A percentile compares a stretch with the other conserved stretches of the same genome.
phyloP scores from a whole-genome alignment of 2,797 vertebrate species.

The Micropoecilia bifurca region DNA sequence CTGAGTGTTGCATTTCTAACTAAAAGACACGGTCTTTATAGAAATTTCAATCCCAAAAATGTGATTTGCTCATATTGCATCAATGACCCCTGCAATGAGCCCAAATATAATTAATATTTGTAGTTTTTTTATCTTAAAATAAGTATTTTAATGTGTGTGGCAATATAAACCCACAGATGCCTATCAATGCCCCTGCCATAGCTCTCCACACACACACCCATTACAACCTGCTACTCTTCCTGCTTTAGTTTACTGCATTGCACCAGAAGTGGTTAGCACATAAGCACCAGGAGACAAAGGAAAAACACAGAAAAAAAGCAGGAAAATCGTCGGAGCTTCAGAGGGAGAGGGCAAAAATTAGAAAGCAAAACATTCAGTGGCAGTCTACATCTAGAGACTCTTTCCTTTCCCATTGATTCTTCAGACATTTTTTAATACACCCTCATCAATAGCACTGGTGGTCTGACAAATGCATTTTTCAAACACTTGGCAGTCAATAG shows the following conservation, averaged over 20 bases:
- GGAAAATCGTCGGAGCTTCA: constrained; percentile 28
- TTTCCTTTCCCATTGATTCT: constrained; percentile 64
- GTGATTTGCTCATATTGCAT: background rate
- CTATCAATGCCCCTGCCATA: constrained; percentile 71
- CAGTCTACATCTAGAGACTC: constrained; percentile 53
- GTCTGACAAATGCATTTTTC: constrained; percentile 82
- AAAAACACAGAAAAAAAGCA: constrained; percentile 45
- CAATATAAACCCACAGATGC: constrained; percentile 72
- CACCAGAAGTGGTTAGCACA: constrained; percentile 76
- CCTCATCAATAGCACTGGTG: constrained; percentile 77
- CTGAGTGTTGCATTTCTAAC: background rate
- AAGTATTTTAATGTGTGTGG: constrained; percentile 20
- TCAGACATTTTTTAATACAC: constrained; percentile 78
- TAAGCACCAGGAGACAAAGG: constrained; percentile 68
- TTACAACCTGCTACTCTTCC: constrained; percentile 57
- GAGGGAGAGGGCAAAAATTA: constrained; percentile 30
- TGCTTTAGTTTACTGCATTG: constrained; percentile 82
- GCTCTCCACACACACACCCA: constrained; percentile 29
- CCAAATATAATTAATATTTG: background rate
- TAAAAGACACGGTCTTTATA: background rate
- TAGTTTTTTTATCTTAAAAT: background rate
- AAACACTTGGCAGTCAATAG: constrained; percentile 80
- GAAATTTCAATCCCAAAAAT: background rate
- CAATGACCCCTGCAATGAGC: background rate
- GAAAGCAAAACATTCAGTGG: constrained; percentile 44